Evolutionary conservation across 2,888 invertebrate species (phyloP).

Genomic region (Lithophane socia): DNA sequence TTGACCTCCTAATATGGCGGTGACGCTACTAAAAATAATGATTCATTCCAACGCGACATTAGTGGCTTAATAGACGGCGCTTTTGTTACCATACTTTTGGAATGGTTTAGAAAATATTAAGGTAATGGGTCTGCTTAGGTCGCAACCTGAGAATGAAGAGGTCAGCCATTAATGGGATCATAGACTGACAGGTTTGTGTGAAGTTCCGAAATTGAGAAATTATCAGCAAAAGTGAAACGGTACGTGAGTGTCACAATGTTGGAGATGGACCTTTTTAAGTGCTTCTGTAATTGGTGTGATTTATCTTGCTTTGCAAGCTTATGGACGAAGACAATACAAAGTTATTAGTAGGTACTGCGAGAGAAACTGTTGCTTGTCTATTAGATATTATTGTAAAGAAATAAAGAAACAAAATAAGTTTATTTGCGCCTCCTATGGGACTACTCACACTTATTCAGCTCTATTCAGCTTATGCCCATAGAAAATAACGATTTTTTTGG

Average conservation of each 20-base stretch:
- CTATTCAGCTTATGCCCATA: no score
- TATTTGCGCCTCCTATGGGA: neutral
- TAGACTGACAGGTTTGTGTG: slow-evolving; percentile 50
- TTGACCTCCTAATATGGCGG: slow-evolving; percentile 66
- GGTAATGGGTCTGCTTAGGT: slow-evolving; percentile 55
- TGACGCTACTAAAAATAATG: slow-evolving; percentile 67
- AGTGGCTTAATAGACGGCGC: slow-evolving; percentile 57
- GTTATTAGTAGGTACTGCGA: slow-evolving; percentile 22
- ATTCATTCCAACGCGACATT: slow-evolving; percentile 63
- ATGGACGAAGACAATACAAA: slow-evolving; percentile 26
- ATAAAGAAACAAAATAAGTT: no score
- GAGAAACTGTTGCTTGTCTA: slow-evolving; percentile 10
- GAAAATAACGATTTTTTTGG: no score
- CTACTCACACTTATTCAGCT: no score
- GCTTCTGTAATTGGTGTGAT: slow-evolving; percentile 48
- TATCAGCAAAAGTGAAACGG: slow-evolving; percentile 41
- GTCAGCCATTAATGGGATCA: slow-evolving; percentile 61
- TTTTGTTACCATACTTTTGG: slow-evolving; percentile 60
- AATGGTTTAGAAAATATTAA: slow-evolving; percentile 62
- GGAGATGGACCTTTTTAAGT: slow-evolving; percentile 34
- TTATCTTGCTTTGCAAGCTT: slow-evolving; percentile 40
- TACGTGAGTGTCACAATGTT: slow-evolving; percentile 18
- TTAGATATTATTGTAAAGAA: neutral
- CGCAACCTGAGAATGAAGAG: slow-evolving; percentile 44
- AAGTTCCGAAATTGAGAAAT: slow-evolving; percentile 50